A percentile compares a stretch with the other conserved stretches of the same genome.
Conservation (phyloP, 2,797 vertebrate genomes). For the Odontamblyopus rebecca region DNA sequence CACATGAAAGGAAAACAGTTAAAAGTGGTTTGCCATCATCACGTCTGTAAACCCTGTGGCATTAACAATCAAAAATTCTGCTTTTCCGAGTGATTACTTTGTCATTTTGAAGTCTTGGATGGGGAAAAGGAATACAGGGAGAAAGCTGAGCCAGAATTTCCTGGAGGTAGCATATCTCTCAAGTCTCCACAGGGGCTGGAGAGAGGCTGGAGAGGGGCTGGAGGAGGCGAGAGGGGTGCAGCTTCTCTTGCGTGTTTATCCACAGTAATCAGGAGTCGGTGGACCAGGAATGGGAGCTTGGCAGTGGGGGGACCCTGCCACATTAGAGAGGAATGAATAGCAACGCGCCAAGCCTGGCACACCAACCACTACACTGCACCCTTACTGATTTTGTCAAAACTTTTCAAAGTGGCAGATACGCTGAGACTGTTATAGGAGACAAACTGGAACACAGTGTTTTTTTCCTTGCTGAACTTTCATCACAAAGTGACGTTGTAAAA, state of each 20-base stretch:
- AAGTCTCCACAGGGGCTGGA: slow-evolving; percentile 71
- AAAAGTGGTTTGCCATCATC: slow-evolving; percentile 51
- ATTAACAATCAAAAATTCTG: slow-evolving; percentile 45
- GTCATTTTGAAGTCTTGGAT: slow-evolving; percentile 68
- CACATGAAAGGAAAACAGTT: slow-evolving; percentile 61
- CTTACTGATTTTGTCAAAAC: slow-evolving; percentile 73
- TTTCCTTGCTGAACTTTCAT: slow-evolving; percentile 77
- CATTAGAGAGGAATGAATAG: slow-evolving; percentile 75
- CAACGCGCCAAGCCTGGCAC: slow-evolving; percentile 72
- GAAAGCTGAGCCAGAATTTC: slow-evolving; percentile 65
- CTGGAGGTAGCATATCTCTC: slow-evolving; percentile 70
- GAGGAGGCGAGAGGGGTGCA: slow-evolving; percentile 44
- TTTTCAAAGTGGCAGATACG: slow-evolving; percentile 48
- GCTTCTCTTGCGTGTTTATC: slow-evolving; percentile 75
- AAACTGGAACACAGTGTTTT: slow-evolving; percentile 55
- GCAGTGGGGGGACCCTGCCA: slow-evolving; percentile 67
- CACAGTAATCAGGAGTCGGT: slow-evolving; percentile 77
- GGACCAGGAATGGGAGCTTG: slow-evolving; percentile 69
- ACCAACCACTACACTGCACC: slow-evolving; percentile 65
- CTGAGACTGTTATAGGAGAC: slow-evolving; percentile 56
- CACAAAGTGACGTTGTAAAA: slow-evolving; percentile 88
- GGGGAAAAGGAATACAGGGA: slow-evolving; percentile 46
- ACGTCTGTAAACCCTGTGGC: slow-evolving; percentile 49
- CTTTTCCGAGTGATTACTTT: slow-evolving; percentile 67
- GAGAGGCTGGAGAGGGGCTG: slow-evolving; percentile 55